A percentile compares a stretch with the other conserved stretches of the same genome.
These are phyloP conservation scores for Palythoa grandis DNA, from an alignment of 92 coral and sea anemone genomes.

Conservation along the genomic window DNA sequence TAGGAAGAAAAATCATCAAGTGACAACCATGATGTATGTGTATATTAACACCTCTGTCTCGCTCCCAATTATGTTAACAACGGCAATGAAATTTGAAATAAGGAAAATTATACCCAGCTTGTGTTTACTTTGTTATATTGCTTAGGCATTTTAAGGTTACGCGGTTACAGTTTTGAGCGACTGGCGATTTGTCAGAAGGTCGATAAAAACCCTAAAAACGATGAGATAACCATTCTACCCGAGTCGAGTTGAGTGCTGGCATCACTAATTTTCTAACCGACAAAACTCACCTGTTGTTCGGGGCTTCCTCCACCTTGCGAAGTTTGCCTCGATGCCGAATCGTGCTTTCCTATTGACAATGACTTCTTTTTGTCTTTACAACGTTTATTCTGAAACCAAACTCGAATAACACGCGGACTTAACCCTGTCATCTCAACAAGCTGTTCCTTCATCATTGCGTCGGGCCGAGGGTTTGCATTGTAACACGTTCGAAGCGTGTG, in stretches of 20 bases:
- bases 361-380: constrained; percentile 99
- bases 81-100: constrained; percentile 43
- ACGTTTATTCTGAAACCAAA: constrained; percentile 99
- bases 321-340: constrained; percentile 69
- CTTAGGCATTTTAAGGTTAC: constrained; percentile 27
- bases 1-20: constrained; percentile 6
- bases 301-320: constrained; percentile 81
- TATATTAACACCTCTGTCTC: constrained; percentile 77
- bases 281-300: constrained; percentile 85
- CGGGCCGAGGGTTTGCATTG: constrained; percentile 98
- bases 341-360: constrained; percentile 77
- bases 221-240: constrained; percentile 11
- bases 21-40: constrained; percentile 26
- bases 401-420: constrained; percentile 98
- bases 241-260: not conserved
- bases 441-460: constrained; percentile 99
- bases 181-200: constrained; percentile 13
- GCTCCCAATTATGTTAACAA: constrained; percentile 80
- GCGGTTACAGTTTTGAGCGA: constrained; percentile 14
- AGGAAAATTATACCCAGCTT: constrained; percentile 33
- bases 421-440: constrained; percentile 98
- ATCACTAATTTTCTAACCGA: constrained; percentile 8
- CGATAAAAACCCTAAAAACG: not conserved
- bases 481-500: constrained; percentile 97
- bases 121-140: constrained; percentile 14